Base-by-base conservation (phyloP, 1,140 invertebrate species). In the Hestina assimilis region DNA sequence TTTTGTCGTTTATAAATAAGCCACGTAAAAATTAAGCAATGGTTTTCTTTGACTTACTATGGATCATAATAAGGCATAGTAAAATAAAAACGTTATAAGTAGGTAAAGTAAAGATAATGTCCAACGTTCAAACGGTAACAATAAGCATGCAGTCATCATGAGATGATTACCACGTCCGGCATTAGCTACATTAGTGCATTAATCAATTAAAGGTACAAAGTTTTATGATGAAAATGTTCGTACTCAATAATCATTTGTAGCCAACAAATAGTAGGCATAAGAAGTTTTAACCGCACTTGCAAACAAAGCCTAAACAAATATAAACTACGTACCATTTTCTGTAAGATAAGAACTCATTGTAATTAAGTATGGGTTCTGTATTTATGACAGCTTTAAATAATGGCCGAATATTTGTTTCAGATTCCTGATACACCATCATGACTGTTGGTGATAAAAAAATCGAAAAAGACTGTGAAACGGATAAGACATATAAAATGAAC, bases 121-220 rank as follows among this genome's bases (percentile, higher is more conserved):
- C 60, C 59, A 66, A 66, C 69, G 57, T 51, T 59, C 57, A 66
- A 59, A 74, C 72, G 70, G 80, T 87, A 79, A 83, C 75, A 66
- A 66, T 69, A 80, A 83, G 72, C 69, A 83, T 69, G 59, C 65
- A 58, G 72, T 69, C 80, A 83, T 83, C 75, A 83, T 81, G 61
- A 68, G 69, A 81, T 79, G 69, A 83, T 83, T 83, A 83, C 75
- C 41, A 55, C 79, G 71, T 87, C 83, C 83, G 79, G 79, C 70
- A 58, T 65, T 65, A 66, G 52, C 45, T 14, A 60, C 61, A 70
- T 75, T 75, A 72, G 60, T 69, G 69, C 72, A 79, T 82, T 80
- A 76, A 80, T 67, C 69, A 79, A 81, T 76, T 66, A 73, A 59
- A 79, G 54, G 65, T 66, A 75, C 61, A 64, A 72, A 70, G 72